A percentile compares a stretch with the other conserved stretches of the same genome.
phyloP scores from a whole-genome alignment of 2,888 invertebrate genomes.

The Endotricha flammealis region DNA sequence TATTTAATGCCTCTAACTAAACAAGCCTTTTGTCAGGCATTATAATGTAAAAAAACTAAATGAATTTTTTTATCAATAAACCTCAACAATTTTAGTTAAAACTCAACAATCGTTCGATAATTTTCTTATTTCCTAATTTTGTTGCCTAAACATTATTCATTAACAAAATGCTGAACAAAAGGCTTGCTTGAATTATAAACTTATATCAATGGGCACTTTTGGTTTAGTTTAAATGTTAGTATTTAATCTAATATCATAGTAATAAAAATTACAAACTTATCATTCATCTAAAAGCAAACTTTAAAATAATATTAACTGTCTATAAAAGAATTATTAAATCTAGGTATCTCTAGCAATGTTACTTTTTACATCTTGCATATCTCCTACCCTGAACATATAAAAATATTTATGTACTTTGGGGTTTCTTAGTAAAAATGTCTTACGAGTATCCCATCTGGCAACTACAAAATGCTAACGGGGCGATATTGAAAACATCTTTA shows the following conservation, averaged over 20 bases:
- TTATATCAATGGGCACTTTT: slow-evolving; percentile 80
- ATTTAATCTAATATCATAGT: slow-evolving; percentile 72
- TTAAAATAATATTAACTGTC: slow-evolving; percentile 71
- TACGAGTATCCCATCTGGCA: slow-evolving; percentile 13
- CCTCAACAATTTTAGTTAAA: slow-evolving; percentile 75
- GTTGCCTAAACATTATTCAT: slow-evolving; percentile 72
- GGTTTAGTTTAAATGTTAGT: slow-evolving; percentile 77
- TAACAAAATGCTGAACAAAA: slow-evolving; percentile 71
- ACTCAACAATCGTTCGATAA: slow-evolving; percentile 72
- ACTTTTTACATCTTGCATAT: slow-evolving; percentile 61
- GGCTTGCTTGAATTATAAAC: slow-evolving; percentile 70
- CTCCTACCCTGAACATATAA: slow-evolving; percentile 72
- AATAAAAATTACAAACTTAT: slow-evolving; percentile 75
- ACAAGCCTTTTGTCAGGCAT: slow-evolving; percentile 70
- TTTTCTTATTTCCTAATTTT: slow-evolving; percentile 73
- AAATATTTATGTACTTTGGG: slow-evolving; percentile 73
- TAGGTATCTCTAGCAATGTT: slow-evolving; percentile 64
- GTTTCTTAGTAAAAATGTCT: slow-evolving; percentile 47
- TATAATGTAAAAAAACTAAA: slow-evolving; percentile 63
- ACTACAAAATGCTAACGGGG: slow-evolving; percentile 13
- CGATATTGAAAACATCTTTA: slow-evolving; percentile 38
- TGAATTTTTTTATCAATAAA: slow-evolving; percentile 59
- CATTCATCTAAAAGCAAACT: slow-evolving; percentile 71
- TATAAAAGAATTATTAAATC: slow-evolving; percentile 74
- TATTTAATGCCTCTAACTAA: slow-evolving; percentile 74